A percentile compares a stretch with the other conserved stretches of the same genome.
Evolutionary conservation across 2,797 vertebrate genomes (phyloP).

Genomic region (Rallus crepitans): DNA sequence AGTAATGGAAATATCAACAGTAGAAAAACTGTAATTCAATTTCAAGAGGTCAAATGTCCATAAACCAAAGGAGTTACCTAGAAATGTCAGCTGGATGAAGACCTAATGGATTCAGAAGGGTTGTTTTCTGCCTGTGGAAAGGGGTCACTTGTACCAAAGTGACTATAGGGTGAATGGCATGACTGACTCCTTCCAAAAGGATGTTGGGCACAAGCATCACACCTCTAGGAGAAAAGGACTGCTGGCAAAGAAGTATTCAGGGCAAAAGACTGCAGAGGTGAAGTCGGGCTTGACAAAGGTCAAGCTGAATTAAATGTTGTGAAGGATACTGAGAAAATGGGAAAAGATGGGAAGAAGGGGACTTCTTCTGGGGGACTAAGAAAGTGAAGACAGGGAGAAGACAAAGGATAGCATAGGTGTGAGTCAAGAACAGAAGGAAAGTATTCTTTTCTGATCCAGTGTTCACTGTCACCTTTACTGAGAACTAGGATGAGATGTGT

Average conservation of each 20-base stretch:
- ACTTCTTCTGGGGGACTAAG: background rate
- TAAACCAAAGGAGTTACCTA: background rate
- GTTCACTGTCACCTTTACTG: background rate
- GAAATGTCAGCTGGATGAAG: background rate
- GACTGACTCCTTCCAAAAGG: background rate
- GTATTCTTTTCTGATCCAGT: background rate
- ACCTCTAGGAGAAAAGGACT: background rate
- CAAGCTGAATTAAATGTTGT: background rate
- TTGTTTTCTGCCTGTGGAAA: background rate
- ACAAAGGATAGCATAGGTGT: background rate
- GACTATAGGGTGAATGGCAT: background rate
- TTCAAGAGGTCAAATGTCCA: background rate
- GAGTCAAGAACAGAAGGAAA: background rate
- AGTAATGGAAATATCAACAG: slow-evolving; percentile 24
- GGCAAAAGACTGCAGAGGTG: background rate
- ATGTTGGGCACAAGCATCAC: rapidly evolving
- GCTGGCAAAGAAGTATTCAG: background rate
- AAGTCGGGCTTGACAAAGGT: background rate
- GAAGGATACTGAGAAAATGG: background rate
- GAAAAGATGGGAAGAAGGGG: background rate
- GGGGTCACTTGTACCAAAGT: background rate
- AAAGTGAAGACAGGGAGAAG: background rate
- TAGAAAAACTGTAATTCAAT: background rate
- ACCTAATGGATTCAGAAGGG: background rate
- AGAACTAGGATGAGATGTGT: background rate